phyloP scores from a whole-genome alignment of 2,113 vertebrate species.

The Malurus elegans region DNA sequence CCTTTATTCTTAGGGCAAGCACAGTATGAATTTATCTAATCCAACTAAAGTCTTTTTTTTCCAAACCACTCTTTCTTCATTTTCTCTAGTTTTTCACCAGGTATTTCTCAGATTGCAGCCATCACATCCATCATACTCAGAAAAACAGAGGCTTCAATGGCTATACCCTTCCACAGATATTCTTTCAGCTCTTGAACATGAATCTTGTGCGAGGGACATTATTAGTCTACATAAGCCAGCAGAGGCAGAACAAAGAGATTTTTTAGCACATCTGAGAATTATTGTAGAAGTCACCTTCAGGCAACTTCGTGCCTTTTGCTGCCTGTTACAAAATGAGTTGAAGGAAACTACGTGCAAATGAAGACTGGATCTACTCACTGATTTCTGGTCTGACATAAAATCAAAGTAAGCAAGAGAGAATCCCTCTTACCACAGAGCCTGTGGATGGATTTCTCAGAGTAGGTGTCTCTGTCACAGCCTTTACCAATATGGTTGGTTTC shows the following conservation, averaged over 20 bases:
- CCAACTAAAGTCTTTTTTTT: not conserved
- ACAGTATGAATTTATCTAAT: not conserved
- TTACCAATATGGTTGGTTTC: slow-evolving; percentile 97
- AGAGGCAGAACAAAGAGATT: not conserved
- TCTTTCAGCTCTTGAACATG: not conserved
- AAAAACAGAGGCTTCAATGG: not conserved
- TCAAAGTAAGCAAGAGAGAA: not conserved
- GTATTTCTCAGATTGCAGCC: not conserved
- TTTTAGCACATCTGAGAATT: not conserved
- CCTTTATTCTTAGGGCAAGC: not conserved
- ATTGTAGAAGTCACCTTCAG: not conserved
- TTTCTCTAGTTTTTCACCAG: not conserved
- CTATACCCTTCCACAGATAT: not conserved
- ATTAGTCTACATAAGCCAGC: not conserved
- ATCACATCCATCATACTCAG: not conserved
- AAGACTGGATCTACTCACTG: not conserved
- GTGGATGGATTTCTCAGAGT: slow-evolving; percentile 96
- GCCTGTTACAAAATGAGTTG: not conserved
- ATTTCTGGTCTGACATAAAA: not conserved
- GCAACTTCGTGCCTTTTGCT: not conserved
- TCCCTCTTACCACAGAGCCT: slow-evolving; percentile 87
- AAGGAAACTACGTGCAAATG: not conserved
- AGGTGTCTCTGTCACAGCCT: slow-evolving; percentile 97
- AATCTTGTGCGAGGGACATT: not conserved
- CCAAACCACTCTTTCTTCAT: not conserved